Percentiles rank a stretch among this genome's conserved stretches.
phyloP scores from a whole-genome alignment of 2,797 vertebrate species.

The Gallinago nigripennis region DNA sequence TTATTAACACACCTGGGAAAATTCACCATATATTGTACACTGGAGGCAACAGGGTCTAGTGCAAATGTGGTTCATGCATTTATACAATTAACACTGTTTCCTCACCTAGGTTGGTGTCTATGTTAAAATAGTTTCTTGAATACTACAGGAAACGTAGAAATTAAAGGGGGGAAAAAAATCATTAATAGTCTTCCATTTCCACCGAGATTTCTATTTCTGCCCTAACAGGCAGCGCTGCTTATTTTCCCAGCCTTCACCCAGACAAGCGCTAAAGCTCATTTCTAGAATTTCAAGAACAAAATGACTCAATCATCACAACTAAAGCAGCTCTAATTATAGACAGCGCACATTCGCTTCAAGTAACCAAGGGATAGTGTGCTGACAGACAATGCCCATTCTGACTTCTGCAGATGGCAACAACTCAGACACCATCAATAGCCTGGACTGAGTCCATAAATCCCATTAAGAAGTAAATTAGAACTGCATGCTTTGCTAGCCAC shows the following conservation, averaged over 20 bases:
- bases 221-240: background rate
- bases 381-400: conserved; percentile 29
- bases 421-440: background rate
- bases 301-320: background rate
- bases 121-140: background rate
- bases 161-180: too few relatives aligned
- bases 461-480: background rate
- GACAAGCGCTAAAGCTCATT: background rate
- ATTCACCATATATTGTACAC: background rate
- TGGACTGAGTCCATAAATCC: background rate
- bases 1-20: background rate
- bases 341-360: background rate
- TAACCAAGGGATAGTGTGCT: background rate
- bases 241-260: background rate
- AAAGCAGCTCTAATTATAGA: background rate
- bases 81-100: background rate
- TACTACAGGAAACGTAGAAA: background rate
- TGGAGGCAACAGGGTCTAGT: fast-evolving
- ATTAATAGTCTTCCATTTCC: background rate
- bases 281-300: background rate
- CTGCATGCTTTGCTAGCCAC: background rate
- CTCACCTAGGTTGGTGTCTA: background rate
- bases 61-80: background rate
- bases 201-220: background rate
- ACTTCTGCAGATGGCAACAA: background rate